These are phyloP conservation scores for Helostoma temminkii DNA, from an alignment of 2,797 vertebrate genomes.

Conservation along the genomic window DNA sequence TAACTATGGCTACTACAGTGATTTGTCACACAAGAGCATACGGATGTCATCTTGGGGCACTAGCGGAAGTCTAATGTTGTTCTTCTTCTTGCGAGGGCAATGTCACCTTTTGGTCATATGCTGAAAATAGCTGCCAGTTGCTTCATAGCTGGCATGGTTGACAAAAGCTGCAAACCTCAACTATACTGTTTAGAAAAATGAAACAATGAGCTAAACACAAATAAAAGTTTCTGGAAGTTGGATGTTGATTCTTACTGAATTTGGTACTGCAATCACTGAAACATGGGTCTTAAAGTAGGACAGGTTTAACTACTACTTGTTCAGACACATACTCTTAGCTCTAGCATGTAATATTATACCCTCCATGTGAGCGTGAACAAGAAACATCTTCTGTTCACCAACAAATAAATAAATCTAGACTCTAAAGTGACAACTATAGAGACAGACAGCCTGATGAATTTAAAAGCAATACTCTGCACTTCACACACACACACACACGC, in stretches of 20 bases:
- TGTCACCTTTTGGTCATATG: no score
- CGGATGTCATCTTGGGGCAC: no score
- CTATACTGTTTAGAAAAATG: no score
- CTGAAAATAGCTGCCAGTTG: no score
- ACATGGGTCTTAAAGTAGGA: background rate
- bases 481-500: background rate
- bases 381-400: conserved; percentile 7
- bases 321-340: background rate
- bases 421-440: conserved; percentile 3
- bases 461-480: conserved; percentile 22
- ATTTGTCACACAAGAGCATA: no score
- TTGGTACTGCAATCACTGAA: conserved; percentile 2
- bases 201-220: no score
- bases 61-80: no score
- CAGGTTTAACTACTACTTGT: background rate
- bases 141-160: no score
- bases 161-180: no score
- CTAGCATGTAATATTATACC: conserved; percentile 8
- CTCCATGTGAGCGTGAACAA: conserved; percentile 14
- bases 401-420: conserved; percentile 26
- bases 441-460: conserved; percentile 16
- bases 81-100: no score
- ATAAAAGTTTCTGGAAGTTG: no score
- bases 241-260: conserved; percentile 15
- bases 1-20: no score